A percentile compares a stretch with the other conserved stretches of the same genome.
Evolutionary conservation across 2,113 vertebrate genomes (phyloP).

Genomic region (Collichthys lucidus): DNA sequence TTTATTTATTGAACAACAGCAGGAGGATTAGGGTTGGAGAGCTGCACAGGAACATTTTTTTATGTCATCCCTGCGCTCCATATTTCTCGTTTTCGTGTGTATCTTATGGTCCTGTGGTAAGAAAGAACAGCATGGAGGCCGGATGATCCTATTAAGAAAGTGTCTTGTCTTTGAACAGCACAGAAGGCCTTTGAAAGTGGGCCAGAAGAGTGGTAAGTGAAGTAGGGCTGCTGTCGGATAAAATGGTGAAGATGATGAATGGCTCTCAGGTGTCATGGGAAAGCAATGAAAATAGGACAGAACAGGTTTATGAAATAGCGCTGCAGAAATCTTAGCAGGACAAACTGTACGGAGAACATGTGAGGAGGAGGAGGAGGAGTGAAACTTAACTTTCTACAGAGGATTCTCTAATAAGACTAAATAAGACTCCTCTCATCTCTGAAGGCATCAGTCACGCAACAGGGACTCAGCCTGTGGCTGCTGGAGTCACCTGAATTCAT

Average conservation of each 20-base stretch:
- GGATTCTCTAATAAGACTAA: background rate
- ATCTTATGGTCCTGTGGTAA: constrained; percentile 13
- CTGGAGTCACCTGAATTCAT: constrained; percentile 6
- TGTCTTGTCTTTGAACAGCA: constrained; percentile 76
- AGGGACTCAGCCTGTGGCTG: constrained; percentile 22
- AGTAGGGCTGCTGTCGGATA: constrained; percentile 77
- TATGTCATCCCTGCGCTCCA: background rate
- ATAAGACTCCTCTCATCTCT: constrained; percentile 8
- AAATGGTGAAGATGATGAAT: constrained; percentile 83
- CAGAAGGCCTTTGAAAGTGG: constrained; percentile 77
- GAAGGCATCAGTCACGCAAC: constrained; percentile 22
- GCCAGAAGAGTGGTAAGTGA: constrained; percentile 74
- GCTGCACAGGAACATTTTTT: constrained; percentile 12
- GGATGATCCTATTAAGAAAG: constrained; percentile 54
- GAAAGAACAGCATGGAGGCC: background rate
- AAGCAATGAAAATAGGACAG: constrained; percentile 79
- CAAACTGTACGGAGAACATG: constrained; percentile 44
- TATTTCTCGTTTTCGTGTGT: background rate
- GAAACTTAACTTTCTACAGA: constrained; percentile 51
- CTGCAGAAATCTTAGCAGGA: constrained; percentile 41
- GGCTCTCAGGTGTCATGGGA: constrained; percentile 79
- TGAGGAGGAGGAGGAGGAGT: background rate
- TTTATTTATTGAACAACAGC: constrained; percentile 24
- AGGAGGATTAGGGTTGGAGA: constrained; percentile 15
- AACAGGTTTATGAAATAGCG: constrained; percentile 62